Percentiles rank a stretch among this genome's conserved stretches.
Evolutionary conservation across 2,888 invertebrate genomes (phyloP).

Genomic region (Corythucha ciliata): DNA sequence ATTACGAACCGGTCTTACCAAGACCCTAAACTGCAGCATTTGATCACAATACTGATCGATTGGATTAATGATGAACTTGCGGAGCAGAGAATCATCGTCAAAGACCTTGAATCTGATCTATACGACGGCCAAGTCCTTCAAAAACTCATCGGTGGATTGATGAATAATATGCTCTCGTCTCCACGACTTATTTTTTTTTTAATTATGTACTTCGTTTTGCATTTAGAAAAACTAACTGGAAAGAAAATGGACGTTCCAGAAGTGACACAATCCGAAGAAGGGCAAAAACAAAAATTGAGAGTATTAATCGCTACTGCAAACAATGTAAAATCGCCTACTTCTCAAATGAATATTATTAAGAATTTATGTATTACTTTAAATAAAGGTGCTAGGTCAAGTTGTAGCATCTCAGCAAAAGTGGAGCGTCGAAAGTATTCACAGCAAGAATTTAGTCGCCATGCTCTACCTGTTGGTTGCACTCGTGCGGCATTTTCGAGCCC

Average conservation of each 20-base stretch:
- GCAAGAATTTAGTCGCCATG: conserved; percentile 93
- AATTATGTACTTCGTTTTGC: conserved; percentile 21
- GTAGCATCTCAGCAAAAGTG: conserved; percentile 78
- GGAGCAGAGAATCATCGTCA: conserved; percentile 90
- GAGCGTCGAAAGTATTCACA: conserved; percentile 94
- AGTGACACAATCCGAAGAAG: conserved; percentile 96
- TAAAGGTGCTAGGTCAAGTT: conserved; percentile 58
- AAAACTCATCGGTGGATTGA: conserved; percentile 50
- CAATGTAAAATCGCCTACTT: conserved; percentile 48
- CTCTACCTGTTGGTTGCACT: conserved; percentile 87
- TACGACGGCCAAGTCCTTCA: conserved; percentile 91
- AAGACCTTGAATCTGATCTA: conserved; percentile 90
- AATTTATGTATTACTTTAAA: background rate
- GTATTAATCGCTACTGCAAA: conserved; percentile 80
- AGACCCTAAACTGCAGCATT: conserved; percentile 74
- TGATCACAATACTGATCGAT: conserved; percentile 79
- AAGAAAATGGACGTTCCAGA: conserved; percentile 92
- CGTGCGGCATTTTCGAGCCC: conserved; percentile 89
- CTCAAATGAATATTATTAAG: conserved; percentile 3
- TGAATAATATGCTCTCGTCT: background rate
- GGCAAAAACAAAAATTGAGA: conserved; percentile 87
- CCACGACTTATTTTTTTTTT: background rate
- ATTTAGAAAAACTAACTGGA: conserved; percentile 70
- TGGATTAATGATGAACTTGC: conserved; percentile 99
- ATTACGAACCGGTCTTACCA: conserved; percentile 81